A percentile compares a stretch with the other conserved stretches of the same genome.
phyloP scores from a whole-genome alignment of 2,797 vertebrate species.

The Anomalospiza imberbis region DNA sequence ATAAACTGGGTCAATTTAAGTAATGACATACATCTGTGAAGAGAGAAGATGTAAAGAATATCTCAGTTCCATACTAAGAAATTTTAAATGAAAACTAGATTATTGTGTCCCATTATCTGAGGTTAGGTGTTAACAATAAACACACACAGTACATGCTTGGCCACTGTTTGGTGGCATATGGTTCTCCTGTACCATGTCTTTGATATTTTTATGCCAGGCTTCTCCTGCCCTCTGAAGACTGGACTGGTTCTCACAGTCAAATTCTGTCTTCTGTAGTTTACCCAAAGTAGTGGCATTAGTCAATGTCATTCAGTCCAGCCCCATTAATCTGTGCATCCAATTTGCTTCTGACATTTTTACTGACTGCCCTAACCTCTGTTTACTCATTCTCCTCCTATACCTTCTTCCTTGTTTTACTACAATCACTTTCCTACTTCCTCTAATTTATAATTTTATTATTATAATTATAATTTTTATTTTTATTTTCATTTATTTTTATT shows the following conservation, averaged over 20 bases:
- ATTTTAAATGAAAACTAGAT: neutral
- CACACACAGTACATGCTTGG: accelerated
- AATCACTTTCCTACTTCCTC: neutral
- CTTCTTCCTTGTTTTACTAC: neutral
- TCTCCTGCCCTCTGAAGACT: neutral
- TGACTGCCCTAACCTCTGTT: neutral
- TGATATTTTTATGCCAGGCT: neutral
- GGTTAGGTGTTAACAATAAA: neutral
- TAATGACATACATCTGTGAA: neutral
- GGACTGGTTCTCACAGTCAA: neutral
- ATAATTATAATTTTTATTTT: neutral
- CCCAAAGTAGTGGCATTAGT: neutral
- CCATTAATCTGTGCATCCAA: neutral
- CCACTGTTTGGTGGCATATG: accelerated
- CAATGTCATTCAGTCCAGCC: neutral
- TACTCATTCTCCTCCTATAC: neutral
- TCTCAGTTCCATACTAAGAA: neutral
- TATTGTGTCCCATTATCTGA: neutral
- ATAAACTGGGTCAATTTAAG: neutral
- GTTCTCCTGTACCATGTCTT: neutral
- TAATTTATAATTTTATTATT: neutral
- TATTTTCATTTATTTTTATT: neutral
- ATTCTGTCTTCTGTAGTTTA: neutral
- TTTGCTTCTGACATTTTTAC: neutral
- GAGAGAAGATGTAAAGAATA: neutral